Evolutionary conservation across 2,113 vertebrate species (phyloP), one percentile per base, ranked within the genome.

Genomic region (Epinephelus lanceolatus): DNA sequence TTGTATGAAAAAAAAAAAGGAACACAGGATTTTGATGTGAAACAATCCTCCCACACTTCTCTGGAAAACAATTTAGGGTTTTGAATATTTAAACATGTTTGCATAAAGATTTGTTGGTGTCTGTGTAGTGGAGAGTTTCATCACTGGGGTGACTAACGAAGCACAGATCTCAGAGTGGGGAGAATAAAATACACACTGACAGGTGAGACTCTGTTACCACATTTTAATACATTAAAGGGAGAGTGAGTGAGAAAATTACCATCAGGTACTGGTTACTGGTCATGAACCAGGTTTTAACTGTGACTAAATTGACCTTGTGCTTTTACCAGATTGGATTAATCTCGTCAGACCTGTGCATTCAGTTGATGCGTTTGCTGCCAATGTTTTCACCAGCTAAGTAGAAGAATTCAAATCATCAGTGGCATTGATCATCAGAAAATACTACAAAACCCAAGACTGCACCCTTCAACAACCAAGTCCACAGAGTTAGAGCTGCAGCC

Each of bases 21-120:
- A 3, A 45, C 10, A 45, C 2, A 15, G 0, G 27, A 23, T 17
- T 51, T 33, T 8, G 0, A 7, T 40, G 1, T 10, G 4, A 23
- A 52, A 52, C 56, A 60, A 23, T 61, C 57, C 13, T 37, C 13
- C 71, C 27, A 37, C 56, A 17, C 57, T 15, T 52, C 42, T 23
- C 1, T 75, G 27, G 45, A 62, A 52, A 52, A 52, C 30, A 18
- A 63, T 53, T 17, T 23, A 23, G 5, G 45, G 19, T 25, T 53
- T 13, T 65, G 17, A 51, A 42, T 76, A 27, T 65, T 55, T 66
- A 40, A 53, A 76, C 49, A 42, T 25, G 49, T 65, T 65, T 63
- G 60, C 15, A 25, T 42, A 19, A 42, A 25, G 49, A 40, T 40
- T 40, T 53, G 49, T 76, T n/a, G 3, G 49, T 9, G 49, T 37